Conservation (phyloP, 1,140 invertebrate species). For the Nymphalis io region DNA sequence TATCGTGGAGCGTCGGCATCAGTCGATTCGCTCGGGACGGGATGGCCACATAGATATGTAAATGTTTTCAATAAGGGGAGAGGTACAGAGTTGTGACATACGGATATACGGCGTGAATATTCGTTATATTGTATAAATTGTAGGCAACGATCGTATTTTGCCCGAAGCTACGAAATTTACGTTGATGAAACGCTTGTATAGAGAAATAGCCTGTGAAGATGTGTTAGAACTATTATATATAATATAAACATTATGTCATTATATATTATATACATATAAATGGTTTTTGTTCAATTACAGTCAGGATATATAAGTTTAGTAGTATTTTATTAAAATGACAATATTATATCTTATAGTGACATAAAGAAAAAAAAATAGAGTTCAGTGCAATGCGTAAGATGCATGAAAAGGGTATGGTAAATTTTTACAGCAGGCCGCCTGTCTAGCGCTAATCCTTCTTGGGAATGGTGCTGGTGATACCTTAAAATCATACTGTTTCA, state of each 20-base stretch:
- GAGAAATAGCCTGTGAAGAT: background rate
- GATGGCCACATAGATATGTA: slow-evolving; percentile 62
- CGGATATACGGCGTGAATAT: slow-evolving; percentile 36
- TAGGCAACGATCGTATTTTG: slow-evolving; percentile 20
- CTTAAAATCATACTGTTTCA: no score
- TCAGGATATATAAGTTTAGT: no score
- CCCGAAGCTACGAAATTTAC: slow-evolving; percentile 6
- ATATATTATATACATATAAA: no score
- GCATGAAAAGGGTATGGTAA: no score
- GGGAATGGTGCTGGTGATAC: no score
- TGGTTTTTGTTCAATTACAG: no score
- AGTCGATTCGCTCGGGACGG: slow-evolving; percentile 26
- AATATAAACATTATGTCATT: background rate
- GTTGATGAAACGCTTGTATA: slow-evolving; percentile 2
- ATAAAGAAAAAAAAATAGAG: no score
- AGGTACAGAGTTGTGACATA: slow-evolving; percentile 34
- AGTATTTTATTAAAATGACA: no score
- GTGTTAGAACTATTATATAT: background rate
- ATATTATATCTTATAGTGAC: no score
- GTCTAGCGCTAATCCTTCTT: no score
- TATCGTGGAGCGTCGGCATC: slow-evolving; percentile 30
- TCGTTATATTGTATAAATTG: slow-evolving; percentile 37
- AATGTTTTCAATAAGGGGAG: slow-evolving; percentile 68
- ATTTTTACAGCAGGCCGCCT: no score
- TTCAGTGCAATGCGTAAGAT: no score